A percentile compares a stretch with the other conserved stretches of the same genome.
Evolutionary conservation across 2,113 vertebrate genomes (phyloP).

Genomic region (Archocentrus centrarchus): DNA sequence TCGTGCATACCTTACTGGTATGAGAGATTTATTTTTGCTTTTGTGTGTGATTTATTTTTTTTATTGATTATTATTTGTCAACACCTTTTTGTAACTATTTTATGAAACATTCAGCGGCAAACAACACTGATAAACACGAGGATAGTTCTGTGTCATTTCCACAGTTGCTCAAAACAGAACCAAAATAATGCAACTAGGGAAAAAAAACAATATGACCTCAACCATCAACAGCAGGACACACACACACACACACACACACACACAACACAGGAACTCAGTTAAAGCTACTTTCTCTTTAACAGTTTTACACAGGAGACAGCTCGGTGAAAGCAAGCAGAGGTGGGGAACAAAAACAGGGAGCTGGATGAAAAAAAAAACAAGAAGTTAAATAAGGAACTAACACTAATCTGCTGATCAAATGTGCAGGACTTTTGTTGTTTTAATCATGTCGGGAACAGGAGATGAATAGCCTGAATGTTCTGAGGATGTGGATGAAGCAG

Average conservation of each 20-base stretch:
- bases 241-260: not conserved
- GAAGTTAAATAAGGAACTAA: constrained; percentile 44
- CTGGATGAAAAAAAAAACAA: not conserved
- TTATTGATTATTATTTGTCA: not conserved
- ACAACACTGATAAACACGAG: not conserved
- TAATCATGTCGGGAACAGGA: not conserved
- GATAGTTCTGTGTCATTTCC: not conserved
- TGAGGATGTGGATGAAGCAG: not conserved
- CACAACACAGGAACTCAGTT: not conserved
- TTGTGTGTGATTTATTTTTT: not conserved
- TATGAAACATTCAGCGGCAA: not conserved
- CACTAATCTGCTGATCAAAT: constrained; percentile 27
- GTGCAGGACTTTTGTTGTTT: not conserved
- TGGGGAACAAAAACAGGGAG: not conserved
- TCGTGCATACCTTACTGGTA: not conserved
- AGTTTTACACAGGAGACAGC: not conserved
- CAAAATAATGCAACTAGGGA: too few species aligned
- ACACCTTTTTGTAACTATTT: not conserved
- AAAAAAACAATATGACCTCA: too few species aligned
- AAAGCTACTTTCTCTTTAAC: not conserved
- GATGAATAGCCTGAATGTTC: not conserved
- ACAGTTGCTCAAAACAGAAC: too few species aligned
- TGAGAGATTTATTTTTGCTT: not conserved
- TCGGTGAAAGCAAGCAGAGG: not conserved
- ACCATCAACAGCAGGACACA: not conserved